phyloP scores from a whole-genome alignment of 2,888 invertebrate species.

The Athalia circularis region DNA sequence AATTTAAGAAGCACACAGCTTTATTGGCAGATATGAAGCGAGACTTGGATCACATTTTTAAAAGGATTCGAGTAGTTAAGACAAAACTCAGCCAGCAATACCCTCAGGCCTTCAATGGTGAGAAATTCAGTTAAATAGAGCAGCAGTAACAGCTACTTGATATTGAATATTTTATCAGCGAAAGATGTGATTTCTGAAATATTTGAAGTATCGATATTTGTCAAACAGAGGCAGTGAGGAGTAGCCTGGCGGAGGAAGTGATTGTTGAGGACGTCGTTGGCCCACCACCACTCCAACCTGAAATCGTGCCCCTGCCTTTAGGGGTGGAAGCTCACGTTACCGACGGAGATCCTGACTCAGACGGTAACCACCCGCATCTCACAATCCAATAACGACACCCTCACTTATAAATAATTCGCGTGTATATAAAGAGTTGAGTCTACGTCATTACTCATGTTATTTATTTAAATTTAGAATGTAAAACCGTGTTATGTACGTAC shows the following conservation, averaged over 20 bases:
- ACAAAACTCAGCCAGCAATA: conserved; percentile 82
- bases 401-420: conserved; percentile 43
- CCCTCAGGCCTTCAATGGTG: conserved; percentile 72
- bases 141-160: neutral
- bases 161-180: neutral
- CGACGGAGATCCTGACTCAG: conserved; percentile 70
- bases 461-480: conserved; percentile 50
- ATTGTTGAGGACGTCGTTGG: conserved; percentile 69
- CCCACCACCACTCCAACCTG: conserved; percentile 66
- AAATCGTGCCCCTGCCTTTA: conserved; percentile 63
- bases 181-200: neutral
- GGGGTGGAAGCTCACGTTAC: conserved; percentile 52
- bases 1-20: conserved; percentile 93
- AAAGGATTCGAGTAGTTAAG: conserved; percentile 90
- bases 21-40: conserved; percentile 93
- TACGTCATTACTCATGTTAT: conserved; percentile 45
- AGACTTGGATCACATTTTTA: conserved; percentile 95
- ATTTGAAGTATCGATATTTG: neutral
- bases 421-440: conserved; percentile 30
- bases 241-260: conserved; percentile 71
- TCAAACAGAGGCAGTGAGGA: conserved; percentile 68
- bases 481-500: conserved; percentile 45
- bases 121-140: neutral
- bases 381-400: conserved; percentile 50
- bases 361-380: conserved; percentile 69